Evolutionary conservation across 2,113 vertebrate genomes (phyloP).

Genomic region (Hypocryptadius cinnamomeus): DNA sequence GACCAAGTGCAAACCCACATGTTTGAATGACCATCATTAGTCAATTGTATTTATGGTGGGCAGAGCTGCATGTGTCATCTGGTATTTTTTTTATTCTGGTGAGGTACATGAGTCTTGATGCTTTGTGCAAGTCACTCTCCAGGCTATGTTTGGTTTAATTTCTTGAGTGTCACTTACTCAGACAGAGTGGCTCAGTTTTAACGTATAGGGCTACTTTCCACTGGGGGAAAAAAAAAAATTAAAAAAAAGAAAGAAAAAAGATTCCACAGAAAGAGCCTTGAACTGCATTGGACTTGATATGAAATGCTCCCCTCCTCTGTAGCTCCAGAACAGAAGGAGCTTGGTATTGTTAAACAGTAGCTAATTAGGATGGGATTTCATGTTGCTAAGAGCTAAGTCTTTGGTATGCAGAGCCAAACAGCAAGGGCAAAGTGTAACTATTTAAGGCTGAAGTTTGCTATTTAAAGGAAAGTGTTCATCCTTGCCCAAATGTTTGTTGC

Average conservation of each 20-base stretch:
- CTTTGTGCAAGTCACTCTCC: not conserved
- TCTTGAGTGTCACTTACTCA: not conserved
- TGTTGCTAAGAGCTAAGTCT: slow-evolving; percentile 65
- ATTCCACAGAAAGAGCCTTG: not conserved
- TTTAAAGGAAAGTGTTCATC: slow-evolving; percentile 20
- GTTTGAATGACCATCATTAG: not conserved
- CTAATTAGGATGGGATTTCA: slow-evolving; percentile 67
- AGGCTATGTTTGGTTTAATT: not conserved
- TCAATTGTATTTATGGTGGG: not conserved
- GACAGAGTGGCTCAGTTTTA: not conserved
- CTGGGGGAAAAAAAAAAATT: not conserved
- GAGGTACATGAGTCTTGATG: not conserved
- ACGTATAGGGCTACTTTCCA: not conserved
- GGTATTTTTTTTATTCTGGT: not conserved
- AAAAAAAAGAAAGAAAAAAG: not conserved
- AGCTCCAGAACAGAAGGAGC: slow-evolving; percentile 45
- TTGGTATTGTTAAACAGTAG: slow-evolving; percentile 68
- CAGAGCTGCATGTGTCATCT: not conserved
- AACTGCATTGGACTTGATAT: not conserved
- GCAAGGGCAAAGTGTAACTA: slow-evolving; percentile 54
- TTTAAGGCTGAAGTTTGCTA: slow-evolving; percentile 48
- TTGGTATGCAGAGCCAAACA: slow-evolving; percentile 56
- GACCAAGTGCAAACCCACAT: not conserved
- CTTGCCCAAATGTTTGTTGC: not conserved
- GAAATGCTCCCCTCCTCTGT: slow-evolving; percentile 18